Evolutionary conservation across 2,888 invertebrate species (phyloP).

Genomic region (Acleris cristana): DNA sequence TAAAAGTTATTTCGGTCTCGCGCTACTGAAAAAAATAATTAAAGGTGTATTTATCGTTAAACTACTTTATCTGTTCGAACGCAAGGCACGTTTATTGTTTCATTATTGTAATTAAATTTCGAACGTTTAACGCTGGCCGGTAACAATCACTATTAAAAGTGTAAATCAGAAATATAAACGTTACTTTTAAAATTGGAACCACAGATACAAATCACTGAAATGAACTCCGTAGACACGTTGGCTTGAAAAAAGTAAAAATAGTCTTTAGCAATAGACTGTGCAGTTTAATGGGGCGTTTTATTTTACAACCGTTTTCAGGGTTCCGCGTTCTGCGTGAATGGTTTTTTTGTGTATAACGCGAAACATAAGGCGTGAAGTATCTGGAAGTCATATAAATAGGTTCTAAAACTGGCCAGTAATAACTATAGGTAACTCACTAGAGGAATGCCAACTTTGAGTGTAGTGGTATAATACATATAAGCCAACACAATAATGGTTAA

Average conservation of each 20-base stretch:
- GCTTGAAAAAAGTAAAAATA: constrained; percentile 35
- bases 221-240: constrained; percentile 23
- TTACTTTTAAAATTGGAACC: constrained; percentile 13
- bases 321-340: constrained; percentile 23
- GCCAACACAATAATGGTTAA: too few relatives aligned
- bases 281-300: constrained; percentile 37
- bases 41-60: constrained; percentile 21
- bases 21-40: constrained; percentile 33
- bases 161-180: too few relatives aligned
- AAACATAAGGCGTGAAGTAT: not conserved
- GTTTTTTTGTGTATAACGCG: constrained; percentile 6
- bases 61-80: constrained; percentile 20
- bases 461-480: too few relatives aligned
- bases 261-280: constrained; percentile 34
- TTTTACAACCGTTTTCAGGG: constrained; percentile 31
- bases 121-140: constrained; percentile 10
- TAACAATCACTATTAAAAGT: not conserved
- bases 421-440: too few relatives aligned
- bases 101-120: constrained; percentile 26
- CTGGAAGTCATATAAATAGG: too few relatives aligned
- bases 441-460: too few relatives aligned
- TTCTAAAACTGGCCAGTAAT: too few relatives aligned
- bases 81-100: constrained; percentile 24
- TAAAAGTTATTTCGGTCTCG: constrained; percentile 24
- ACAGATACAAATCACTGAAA: constrained; percentile 29